Evolutionary conservation across 2,888 invertebrate species (phyloP), one percentile per base, ranked within the genome.

Genomic region (Phymatocera aterrima): DNA sequence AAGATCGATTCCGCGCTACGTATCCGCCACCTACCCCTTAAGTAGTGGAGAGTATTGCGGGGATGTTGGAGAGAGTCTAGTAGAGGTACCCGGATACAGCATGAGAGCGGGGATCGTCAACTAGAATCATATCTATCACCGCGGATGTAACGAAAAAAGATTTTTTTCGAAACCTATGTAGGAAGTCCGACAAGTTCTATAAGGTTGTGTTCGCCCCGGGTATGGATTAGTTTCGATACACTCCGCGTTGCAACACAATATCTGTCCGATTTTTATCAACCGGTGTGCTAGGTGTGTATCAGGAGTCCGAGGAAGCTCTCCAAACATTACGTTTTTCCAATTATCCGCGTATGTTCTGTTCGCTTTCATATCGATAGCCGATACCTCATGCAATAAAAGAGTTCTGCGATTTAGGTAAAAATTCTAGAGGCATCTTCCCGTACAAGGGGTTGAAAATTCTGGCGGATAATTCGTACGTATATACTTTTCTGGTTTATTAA

Each of bases 311-410:
- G n/a, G 68, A 28, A 64, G 37, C 34, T 5, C 46, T 21, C 4
- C 24, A 24, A 10, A 24, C 68, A 24, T 43, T 68, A 43, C 43
- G 68, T 68, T 43, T 43, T 68, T 46, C n/a, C n/a, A n/a, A n/a
- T n/a, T 40, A 3, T 40, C 40, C 8, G 8, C 60, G 1, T 51
- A 51, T 60, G 21, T 60, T 60, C 28, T 21, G 8, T 28, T 24
- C 60, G 60, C 24, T 28, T 8, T 60, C n/a, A 6, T 21, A 51
- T 51, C 18, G 51, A 51, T 51, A 18, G 51, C 18, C 15, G 51
- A 18, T 51, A 37, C n/a, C n/a, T 3, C 15, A 8, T 61, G 18
- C 18, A n/a, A 54, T 28, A 28, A 12, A 28, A 15, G 12, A 21
- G 57, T 21, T 57, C 12, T 57, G 21, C 15, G 57, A 57, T 57